A percentile compares a stretch with the other conserved stretches of the same genome.
phyloP scores from a whole-genome alignment of 1,140 invertebrate species.

The Musca domestica region DNA sequence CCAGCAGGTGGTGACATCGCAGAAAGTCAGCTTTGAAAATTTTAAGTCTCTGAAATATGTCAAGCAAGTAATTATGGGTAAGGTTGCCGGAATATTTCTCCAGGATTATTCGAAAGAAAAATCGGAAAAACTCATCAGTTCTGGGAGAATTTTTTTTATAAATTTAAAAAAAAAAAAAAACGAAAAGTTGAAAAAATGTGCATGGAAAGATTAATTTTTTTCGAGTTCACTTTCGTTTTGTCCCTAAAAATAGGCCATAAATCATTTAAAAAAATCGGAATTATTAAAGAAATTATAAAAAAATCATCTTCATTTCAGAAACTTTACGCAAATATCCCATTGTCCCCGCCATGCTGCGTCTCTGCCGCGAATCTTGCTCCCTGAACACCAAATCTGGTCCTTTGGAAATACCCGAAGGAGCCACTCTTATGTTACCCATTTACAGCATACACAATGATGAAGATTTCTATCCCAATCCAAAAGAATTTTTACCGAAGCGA shows the following conservation, averaged over 20 bases:
- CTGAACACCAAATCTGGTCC: constrained; percentile 51
- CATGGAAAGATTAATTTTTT: too few species aligned
- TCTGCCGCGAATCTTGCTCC: constrained; percentile 37
- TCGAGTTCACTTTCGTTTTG: too few species aligned
- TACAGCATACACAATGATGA: constrained; percentile 65
- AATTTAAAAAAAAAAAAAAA: too few species aligned
- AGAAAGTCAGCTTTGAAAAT: constrained; percentile 58
- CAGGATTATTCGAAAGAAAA: too few species aligned
- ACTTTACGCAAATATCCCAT: constrained; percentile 56
- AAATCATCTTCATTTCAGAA: constrained; percentile 32
- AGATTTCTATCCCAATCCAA: constrained; percentile 64
- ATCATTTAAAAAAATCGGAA: too few species aligned
- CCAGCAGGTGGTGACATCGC: constrained; percentile 52
- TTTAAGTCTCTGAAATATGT: constrained; percentile 41
- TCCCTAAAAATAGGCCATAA: too few species aligned
- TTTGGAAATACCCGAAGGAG: constrained; percentile 23
- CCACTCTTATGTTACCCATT: constrained; percentile 53
- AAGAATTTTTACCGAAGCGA: constrained; percentile 66
- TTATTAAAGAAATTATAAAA: too few species aligned
- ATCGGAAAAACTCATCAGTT: too few species aligned
- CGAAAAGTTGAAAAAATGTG: too few species aligned
- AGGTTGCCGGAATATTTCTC: too few species aligned
- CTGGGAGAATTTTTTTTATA: too few species aligned
- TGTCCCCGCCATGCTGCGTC: constrained; percentile 39
- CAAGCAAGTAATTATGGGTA: too few species aligned